These are phyloP conservation scores for Oasisia sp. DNA, from an alignment of 2,888 invertebrate genomes.

Conservation along the genomic window DNA sequence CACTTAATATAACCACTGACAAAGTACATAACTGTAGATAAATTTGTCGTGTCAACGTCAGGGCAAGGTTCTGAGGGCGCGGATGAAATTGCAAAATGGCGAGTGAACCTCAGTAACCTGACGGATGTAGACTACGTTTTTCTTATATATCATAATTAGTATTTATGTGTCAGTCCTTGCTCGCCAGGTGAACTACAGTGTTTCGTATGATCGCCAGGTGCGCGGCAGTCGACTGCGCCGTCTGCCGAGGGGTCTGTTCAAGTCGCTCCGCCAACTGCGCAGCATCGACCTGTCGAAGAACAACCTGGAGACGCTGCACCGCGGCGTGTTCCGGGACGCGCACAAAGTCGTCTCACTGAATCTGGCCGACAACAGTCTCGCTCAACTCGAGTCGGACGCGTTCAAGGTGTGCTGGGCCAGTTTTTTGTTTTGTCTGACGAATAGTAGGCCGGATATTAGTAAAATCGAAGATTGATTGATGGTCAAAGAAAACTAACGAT, in stretches of 20 bases:
- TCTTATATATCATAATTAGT: too few species aligned
- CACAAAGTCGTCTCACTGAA: conserved; percentile 32
- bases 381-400: conserved; percentile 30
- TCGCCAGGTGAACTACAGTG: background rate
- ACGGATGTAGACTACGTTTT: too few species aligned
- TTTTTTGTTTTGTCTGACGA: background rate
- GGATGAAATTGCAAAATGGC: too few species aligned
- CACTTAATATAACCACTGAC: too few species aligned
- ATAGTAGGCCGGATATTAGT: background rate
- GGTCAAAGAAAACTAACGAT: background rate
- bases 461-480: background rate
- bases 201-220: background rate
- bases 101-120: too few species aligned
- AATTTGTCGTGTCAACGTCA: too few species aligned
- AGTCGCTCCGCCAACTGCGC: conserved; percentile 33
- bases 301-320: conserved; percentile 27
- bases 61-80: too few species aligned
- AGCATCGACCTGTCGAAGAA: conserved; percentile 34
- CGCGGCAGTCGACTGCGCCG: conserved; percentile 26
- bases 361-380: conserved; percentile 35
- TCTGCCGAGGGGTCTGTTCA: conserved; percentile 40
- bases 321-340: conserved; percentile 37
- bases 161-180: background rate
- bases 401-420: conserved; percentile 26
- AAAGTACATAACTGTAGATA: too few species aligned